phyloP scores from a whole-genome alignment of 2,797 vertebrate species.

The Triplophysa yarkandensis region DNA sequence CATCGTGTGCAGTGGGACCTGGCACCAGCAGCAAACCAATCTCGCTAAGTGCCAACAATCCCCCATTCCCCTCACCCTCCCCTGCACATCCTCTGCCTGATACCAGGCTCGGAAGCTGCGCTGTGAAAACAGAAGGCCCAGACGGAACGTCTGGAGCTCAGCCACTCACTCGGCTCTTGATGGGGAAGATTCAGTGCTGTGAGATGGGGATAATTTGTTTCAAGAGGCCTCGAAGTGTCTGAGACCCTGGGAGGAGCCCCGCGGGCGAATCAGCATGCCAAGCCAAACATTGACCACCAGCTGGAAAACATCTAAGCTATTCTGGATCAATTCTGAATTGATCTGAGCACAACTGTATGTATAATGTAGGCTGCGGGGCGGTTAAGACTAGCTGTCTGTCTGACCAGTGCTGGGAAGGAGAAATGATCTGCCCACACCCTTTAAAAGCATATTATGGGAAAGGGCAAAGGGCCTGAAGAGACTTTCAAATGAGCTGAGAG shows the following conservation, averaged over 20 bases:
- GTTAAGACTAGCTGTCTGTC: slow-evolving; percentile 37
- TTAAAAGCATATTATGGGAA: slow-evolving; percentile 48
- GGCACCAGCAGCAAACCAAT: slow-evolving; percentile 65
- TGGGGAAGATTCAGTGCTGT: slow-evolving; percentile 27
- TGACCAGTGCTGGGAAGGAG: slow-evolving; percentile 58
- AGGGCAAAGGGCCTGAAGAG: slow-evolving; percentile 57
- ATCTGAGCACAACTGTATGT: slow-evolving; percentile 71
- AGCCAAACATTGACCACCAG: slow-evolving; percentile 75
- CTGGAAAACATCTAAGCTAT: slow-evolving; percentile 79
- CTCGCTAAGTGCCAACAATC: slow-evolving; percentile 64
- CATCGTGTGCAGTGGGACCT: slow-evolving; percentile 60
- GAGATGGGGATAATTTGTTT: slow-evolving; percentile 46
- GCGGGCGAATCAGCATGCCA: slow-evolving; percentile 73
- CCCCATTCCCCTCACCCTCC: slow-evolving; percentile 5
- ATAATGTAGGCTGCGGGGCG: slow-evolving; percentile 73
- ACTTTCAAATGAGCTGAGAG: slow-evolving; percentile 59
- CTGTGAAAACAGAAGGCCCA: slow-evolving; percentile 41
- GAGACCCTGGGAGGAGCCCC: slow-evolving; percentile 59
- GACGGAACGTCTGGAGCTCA: slow-evolving; percentile 34
- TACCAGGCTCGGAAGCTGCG: slow-evolving; percentile 25
- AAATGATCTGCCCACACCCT: slow-evolving; percentile 51
- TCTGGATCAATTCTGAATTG: slow-evolving; percentile 76
- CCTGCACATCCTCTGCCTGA: slow-evolving; percentile 42
- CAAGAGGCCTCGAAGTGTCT: slow-evolving; percentile 34
- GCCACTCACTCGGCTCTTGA: slow-evolving; percentile 24